Base-by-base conservation (phyloP, 2,797 vertebrate species). In the Pangasius djambal region DNA sequence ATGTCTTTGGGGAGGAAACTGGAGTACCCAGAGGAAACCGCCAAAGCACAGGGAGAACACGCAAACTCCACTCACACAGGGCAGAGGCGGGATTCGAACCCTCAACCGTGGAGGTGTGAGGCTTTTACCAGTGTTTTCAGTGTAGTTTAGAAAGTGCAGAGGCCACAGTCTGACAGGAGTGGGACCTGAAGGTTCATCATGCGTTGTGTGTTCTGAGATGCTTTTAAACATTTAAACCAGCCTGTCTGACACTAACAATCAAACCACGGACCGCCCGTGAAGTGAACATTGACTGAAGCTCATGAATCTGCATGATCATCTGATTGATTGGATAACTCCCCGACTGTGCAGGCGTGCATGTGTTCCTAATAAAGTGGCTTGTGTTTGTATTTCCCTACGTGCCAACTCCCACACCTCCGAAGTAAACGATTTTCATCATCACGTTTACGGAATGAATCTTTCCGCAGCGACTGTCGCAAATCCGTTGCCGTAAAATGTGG, bases 401-500 rank as follows among this genome's bases (percentile, higher is more conserved):
- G n/a, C 65, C 13, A 34, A 20, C 34, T 6, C 31, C 16, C 4
- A 18, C 20, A 12, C 70, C 70, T 74, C 37, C 20, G 65, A 34
- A 34, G 65, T 6, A 70, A 37, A 70, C 6, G 0, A 3, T 20
- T 13, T 31, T 31, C n/a, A 5, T n/a, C n/a, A 4, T 25, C 59
- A 25, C 22, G 59, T 61, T 67, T 20, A 44, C 70, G 2, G 20
- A 63, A 25, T 12, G 20, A 13, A 82, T 6, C 5, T 28, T 83
- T 48, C 6, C 15, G 40, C 28, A 50, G 44, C 12, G 16, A 72
- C 50, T 86, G 84, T 86, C 84, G 84, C 52, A 86, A 74, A 57
- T 2, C 4, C 83, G 15, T 37, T 86, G 67, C 84, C 69, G 84
- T 72, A 86, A 81, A 74, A 25, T 48, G 70, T 75, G 81, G 20